Base-by-base conservation (phyloP, 2,113 vertebrate genomes). In the Astatotilapia flaviijosephi region DNA sequence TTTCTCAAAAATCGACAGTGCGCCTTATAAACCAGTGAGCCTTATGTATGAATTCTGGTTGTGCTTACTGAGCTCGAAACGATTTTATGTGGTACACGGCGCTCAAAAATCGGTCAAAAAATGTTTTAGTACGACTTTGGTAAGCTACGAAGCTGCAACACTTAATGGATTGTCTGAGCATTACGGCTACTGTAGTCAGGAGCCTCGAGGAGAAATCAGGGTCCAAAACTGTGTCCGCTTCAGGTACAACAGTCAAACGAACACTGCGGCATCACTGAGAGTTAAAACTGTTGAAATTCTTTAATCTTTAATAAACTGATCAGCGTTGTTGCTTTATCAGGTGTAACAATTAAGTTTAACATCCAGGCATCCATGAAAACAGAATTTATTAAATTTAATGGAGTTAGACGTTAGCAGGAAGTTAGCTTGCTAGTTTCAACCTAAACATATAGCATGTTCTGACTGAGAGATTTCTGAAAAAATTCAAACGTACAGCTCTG, bases 241-340 rank as follows among this genome's bases (percentile, higher is more conserved):
- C 21, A 56, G 12, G 21, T 55, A 14, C 12, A 14, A 26, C 4
- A 55, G 54, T 55, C 6, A 55, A 26, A 55, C 12, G 0, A 55
- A 26, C 21, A 55, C 54, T 55, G 0, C 6, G 0, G 21, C 21
- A 26, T 14, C 0, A 56, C 54, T 26, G 54, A 56, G 12, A 56
- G 54, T 55, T 55, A 55, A 55, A 55, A 55, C 12, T 26, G 6
- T 56, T 12, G 3, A 0, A 0, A 55, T 1, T 56, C 1, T 9
- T 15, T 15, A 1, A 15, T 56, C 55, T 56, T 28, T 28, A 28
- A 28, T 15, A 15, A 58, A 58, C 5, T 28, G 13, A 58, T 28
- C 55, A 0, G 55, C 0, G 13, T 28, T 58, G 0, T 8, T 9
- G 55, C 55, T 58, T 58, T 58, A 58, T 4, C 55, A 17, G 14